phyloP scores from a whole-genome alignment of 2,888 invertebrate genomes.

The Therioaphis trifolii region DNA sequence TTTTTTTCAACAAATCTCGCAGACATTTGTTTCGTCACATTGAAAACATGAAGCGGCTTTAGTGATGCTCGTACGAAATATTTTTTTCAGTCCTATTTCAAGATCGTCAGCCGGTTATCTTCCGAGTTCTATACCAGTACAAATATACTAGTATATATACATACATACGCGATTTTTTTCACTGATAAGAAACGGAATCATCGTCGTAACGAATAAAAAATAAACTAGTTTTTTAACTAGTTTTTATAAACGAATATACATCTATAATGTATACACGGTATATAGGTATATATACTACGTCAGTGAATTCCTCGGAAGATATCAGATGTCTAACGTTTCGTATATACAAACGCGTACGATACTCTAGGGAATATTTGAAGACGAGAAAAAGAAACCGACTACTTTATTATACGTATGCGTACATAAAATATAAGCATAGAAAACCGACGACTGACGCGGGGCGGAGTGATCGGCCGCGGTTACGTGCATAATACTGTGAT shows the following conservation, averaged over 20 bases:
- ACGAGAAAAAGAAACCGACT: not conserved
- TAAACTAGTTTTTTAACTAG: slow-evolving; percentile 52
- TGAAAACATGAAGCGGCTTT: not conserved
- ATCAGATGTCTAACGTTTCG: slow-evolving; percentile 38
- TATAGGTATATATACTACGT: not conserved
- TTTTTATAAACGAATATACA: not conserved
- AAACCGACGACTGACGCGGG: too few species aligned
- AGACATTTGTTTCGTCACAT: slow-evolving; percentile 22
- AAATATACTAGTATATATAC: not conserved
- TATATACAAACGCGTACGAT: not conserved
- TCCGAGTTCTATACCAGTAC: not conserved
- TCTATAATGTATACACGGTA: too few species aligned
- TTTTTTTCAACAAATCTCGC: not conserved
- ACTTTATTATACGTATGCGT: not conserved
- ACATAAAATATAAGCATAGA: not conserved
- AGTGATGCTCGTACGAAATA: not conserved
- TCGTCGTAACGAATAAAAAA: slow-evolving; percentile 33
- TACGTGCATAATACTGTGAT: not conserved
- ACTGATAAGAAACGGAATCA: slow-evolving; percentile 41
- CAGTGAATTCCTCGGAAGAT: slow-evolving; percentile 25
- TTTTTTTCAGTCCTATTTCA: not conserved
- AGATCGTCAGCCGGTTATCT: slow-evolving; percentile 8
- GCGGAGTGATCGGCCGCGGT: not conserved
- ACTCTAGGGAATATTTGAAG: not conserved
- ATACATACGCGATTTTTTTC: slow-evolving; percentile 35